Evolutionary conservation across 2,113 vertebrate genomes (phyloP).

Genomic region (Psilopsiagon aymara): DNA sequence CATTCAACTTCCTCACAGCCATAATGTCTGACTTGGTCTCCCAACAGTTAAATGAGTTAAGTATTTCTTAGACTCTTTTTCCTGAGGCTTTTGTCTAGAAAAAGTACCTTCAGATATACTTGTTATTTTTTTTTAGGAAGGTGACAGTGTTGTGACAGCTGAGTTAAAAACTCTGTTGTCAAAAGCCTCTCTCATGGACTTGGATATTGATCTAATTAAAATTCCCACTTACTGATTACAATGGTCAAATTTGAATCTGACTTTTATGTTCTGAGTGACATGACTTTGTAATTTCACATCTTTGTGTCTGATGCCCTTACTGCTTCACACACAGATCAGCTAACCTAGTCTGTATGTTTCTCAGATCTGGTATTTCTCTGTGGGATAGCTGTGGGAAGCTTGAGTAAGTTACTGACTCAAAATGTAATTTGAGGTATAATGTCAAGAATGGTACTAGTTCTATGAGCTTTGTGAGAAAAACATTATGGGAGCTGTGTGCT

Average conservation of each 20-base stretch:
- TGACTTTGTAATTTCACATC: background rate
- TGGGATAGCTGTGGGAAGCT: background rate
- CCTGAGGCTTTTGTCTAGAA: background rate
- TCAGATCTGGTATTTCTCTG: background rate
- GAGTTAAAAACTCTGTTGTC: background rate
- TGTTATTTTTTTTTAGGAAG: background rate
- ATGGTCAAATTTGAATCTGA: background rate
- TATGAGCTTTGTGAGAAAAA: background rate
- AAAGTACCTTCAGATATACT: background rate
- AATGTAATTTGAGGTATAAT: background rate
- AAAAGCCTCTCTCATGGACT: background rate
- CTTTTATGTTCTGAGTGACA: background rate
- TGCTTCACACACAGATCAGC: background rate
- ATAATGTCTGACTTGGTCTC: background rate
- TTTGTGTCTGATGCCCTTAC: background rate
- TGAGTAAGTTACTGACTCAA: background rate
- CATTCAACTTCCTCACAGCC: background rate
- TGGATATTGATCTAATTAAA: background rate
- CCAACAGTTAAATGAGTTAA: background rate
- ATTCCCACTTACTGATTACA: background rate
- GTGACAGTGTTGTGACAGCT: background rate
- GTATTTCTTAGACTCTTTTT: background rate
- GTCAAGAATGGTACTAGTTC: background rate
- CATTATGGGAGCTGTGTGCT: background rate
- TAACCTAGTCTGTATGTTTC: accelerated